These are phyloP conservation scores for Lophotis ruficrista DNA, from an alignment of 2,113 vertebrate genomes.

Conservation along the genomic window DNA sequence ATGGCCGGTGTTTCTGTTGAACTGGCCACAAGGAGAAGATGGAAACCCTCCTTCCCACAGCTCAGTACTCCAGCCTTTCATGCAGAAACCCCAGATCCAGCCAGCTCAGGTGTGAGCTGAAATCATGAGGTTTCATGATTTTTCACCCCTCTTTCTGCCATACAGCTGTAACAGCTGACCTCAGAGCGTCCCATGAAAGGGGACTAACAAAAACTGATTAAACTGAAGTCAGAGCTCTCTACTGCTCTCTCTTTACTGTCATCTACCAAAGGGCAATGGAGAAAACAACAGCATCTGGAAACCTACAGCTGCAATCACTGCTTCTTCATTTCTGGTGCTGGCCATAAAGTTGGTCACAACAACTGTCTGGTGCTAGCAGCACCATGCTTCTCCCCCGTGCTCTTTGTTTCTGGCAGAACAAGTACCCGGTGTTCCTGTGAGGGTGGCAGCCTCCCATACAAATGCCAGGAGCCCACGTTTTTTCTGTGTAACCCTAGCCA, in stretches of 20 bases:
- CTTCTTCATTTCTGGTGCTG: not conserved
- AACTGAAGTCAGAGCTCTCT: not conserved
- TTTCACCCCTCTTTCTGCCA: not conserved
- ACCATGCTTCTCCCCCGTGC: not conserved
- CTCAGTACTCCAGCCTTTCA: not conserved
- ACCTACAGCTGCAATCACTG: not conserved
- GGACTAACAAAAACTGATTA: not conserved
- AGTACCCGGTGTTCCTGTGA: not conserved
- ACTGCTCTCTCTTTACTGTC: not conserved
- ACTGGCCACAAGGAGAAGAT: not conserved
- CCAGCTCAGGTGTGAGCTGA: not conserved
- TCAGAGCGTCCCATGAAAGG: not conserved
- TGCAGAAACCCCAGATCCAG: not conserved
- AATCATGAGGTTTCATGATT: not conserved
- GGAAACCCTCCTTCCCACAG: not conserved
- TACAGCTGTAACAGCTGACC: not conserved
- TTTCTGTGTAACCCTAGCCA: not conserved
- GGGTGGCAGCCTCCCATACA: not conserved
- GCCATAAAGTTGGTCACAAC: not conserved
- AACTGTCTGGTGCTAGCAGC: not conserved
- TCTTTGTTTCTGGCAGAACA: not conserved
- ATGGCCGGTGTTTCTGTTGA: not conserved
- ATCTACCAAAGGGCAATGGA: not conserved
- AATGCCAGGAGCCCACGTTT: not conserved
- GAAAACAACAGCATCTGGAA: not conserved